phyloP scores from a whole-genome alignment of 2,113 vertebrate genomes.

The Casuarius casuarius region DNA sequence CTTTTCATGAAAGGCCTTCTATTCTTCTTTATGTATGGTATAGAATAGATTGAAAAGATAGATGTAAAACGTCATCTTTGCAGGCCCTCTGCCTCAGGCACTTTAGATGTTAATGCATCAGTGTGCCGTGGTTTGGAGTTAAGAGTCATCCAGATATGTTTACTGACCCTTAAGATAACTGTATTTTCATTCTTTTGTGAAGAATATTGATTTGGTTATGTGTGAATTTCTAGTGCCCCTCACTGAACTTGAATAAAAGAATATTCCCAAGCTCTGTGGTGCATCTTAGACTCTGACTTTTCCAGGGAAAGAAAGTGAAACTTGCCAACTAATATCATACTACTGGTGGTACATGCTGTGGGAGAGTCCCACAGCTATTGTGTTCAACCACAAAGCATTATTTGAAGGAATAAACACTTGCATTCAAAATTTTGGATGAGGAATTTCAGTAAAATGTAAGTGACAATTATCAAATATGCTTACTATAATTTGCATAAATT shows the following conservation, averaged over 20 bases:
- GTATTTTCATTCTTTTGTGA: background rate
- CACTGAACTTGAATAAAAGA: background rate
- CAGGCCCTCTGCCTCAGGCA: accelerated
- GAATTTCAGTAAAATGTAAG: background rate
- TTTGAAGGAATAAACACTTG: background rate
- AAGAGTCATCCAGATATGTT: background rate
- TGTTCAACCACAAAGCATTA: background rate
- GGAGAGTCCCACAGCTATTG: background rate
- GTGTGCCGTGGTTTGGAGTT: background rate
- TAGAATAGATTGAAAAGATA: background rate
- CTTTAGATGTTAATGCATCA: background rate
- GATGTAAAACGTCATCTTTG: background rate
- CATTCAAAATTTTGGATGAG: background rate
- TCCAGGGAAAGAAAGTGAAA: background rate
- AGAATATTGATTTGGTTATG: background rate
- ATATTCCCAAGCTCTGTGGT: background rate
- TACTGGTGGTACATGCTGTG: background rate
- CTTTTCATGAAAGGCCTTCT: background rate
- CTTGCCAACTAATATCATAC: background rate
- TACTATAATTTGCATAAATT: background rate
- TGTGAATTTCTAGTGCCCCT: background rate
- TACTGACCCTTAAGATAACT: background rate
- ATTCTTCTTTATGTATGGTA: background rate
- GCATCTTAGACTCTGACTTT: background rate
- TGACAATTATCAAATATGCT: background rate